A percentile compares a stretch with the other conserved stretches of the same genome.
Conservation (phyloP, 1,140 invertebrate genomes). For the Zaprionus vittiger region DNA sequence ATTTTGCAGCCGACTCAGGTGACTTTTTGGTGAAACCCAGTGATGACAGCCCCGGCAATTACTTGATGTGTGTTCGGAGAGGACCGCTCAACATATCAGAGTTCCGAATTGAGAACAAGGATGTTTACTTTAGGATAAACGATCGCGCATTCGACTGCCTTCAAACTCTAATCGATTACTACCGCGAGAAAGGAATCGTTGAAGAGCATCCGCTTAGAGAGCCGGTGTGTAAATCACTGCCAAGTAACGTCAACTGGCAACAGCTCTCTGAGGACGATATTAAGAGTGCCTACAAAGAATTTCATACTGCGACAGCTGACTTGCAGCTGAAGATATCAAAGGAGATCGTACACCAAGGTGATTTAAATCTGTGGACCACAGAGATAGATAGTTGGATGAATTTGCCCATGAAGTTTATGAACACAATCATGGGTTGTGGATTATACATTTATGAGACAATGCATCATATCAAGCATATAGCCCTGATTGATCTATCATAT, state of each 20-base stretch:
- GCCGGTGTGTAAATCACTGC: background rate
- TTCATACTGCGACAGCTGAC: background rate
- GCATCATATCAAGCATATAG: background rate
- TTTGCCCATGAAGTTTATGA: too few species aligned
- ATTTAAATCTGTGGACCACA: background rate
- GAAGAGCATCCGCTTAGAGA: background rate
- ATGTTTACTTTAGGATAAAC: background rate
- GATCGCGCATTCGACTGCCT: background rate
- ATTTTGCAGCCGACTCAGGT: too few species aligned
- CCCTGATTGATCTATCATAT: background rate
- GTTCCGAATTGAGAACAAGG: background rate
- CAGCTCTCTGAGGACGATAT: background rate
- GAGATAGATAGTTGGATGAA: background rate
- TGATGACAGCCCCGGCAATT: background rate
- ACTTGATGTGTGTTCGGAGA: background rate
- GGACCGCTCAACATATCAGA: background rate
- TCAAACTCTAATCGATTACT: background rate
- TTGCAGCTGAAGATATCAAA: background rate
- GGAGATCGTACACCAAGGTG: background rate
- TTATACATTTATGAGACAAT: background rate
- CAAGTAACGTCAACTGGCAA: background rate
- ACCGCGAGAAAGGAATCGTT: background rate
- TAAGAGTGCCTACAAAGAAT: background rate
- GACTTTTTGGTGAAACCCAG: background rate
- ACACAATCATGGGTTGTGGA: background rate